Conservation (phyloP, 1,140 invertebrate species). For the Apis cerana region DNA sequence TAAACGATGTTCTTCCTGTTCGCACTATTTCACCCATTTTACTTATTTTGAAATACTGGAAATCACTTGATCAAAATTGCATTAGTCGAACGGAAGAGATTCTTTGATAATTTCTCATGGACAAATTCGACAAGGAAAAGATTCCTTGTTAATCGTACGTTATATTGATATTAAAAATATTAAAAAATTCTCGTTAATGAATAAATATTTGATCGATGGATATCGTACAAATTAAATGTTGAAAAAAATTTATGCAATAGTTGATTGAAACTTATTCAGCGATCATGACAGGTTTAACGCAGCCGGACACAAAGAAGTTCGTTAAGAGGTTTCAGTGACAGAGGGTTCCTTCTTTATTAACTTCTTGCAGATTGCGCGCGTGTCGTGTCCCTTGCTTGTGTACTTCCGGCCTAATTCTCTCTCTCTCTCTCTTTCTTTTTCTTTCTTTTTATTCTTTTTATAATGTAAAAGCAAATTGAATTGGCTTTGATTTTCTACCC, state of each 20-base stretch:
- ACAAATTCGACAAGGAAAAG: too few species aligned
- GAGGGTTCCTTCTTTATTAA: slow-evolving; percentile 57
- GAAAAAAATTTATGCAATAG: background rate
- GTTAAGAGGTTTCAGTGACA: slow-evolving; percentile 48
- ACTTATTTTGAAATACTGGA: too few species aligned
- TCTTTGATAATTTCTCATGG: too few species aligned
- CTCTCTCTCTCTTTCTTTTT: background rate
- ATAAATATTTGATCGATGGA: too few species aligned
- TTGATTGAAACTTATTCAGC: slow-evolving; percentile 30
- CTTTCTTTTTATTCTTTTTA: background rate
- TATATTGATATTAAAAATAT: too few species aligned
- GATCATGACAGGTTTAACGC: slow-evolving; percentile 12
- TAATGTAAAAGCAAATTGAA: background rate
- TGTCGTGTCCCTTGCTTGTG: background rate
- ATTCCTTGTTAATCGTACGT: too few species aligned
- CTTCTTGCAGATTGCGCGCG: background rate
- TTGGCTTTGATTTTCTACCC: background rate
- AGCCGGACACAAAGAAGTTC: slow-evolving; percentile 53
- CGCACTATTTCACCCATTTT: background rate
- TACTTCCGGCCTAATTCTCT: background rate
- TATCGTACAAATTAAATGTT: too few species aligned
- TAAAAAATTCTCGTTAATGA: too few species aligned
- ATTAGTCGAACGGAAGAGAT: too few species aligned
- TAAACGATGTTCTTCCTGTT: background rate
- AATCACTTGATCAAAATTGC: too few species aligned